Evolutionary conservation across 1,140 invertebrate species (phyloP).

Genomic region (Ericerus pela): DNA sequence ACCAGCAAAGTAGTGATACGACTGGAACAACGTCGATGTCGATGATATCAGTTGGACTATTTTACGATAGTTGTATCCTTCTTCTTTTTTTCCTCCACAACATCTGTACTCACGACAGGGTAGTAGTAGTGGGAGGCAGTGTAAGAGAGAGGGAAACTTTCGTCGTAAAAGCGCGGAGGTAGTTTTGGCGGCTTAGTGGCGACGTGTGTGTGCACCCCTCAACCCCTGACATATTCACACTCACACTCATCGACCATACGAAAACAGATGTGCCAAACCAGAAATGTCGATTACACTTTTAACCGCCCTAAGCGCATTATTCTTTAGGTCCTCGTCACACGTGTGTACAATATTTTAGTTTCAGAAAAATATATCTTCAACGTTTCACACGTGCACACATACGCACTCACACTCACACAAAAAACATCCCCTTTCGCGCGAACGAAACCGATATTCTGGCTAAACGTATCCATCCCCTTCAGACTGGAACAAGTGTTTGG

Average conservation of each 20-base stretch:
- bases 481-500: too few relatives aligned
- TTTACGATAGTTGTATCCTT: too few relatives aligned
- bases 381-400: too few relatives aligned
- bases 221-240: too few relatives aligned
- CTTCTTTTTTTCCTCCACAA: too few relatives aligned
- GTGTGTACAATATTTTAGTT: conserved; percentile 9
- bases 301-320: conserved; percentile 10
- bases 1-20: background rate
- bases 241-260: background rate
- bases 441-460: too few relatives aligned
- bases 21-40: background rate
- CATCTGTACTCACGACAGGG: background rate
- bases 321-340: conserved; percentile 8
- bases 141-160: background rate
- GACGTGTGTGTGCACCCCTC: conserved; percentile 4
- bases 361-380: too few relatives aligned
- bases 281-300: conserved; percentile 7
- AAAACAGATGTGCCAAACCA: conserved; percentile 10
- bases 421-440: too few relatives aligned
- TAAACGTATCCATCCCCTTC: too few relatives aligned
- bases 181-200: conserved; percentile 8
- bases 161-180: background rate
- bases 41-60: background rate
- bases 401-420: too few relatives aligned
- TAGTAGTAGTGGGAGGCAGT: background rate